Evolutionary conservation across 30 jellyfish, hydroid and myxozoan genomes (phyloP).

Genomic region (Aurelia coerulea): DNA sequence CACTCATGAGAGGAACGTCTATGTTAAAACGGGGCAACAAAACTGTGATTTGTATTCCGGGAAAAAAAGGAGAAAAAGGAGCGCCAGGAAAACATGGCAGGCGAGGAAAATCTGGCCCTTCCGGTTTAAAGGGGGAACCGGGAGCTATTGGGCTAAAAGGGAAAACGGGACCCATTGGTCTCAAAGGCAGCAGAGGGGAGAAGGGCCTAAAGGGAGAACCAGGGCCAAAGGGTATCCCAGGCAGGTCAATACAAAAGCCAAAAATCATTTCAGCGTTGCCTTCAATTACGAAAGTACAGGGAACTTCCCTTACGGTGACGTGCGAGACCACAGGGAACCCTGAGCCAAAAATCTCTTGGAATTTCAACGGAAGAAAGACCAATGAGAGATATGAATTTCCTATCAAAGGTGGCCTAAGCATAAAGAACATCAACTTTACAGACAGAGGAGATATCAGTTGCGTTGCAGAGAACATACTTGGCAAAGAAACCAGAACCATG

Average conservation of each 20-base stretch:
- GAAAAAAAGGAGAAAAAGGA: slow-evolving; percentile 33
- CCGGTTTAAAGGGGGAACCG: slow-evolving; percentile 36
- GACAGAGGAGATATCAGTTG: slow-evolving; percentile 39
- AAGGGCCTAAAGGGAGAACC: neutral
- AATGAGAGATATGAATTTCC: neutral
- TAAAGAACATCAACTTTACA: neutral
- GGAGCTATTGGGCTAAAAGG: slow-evolving; percentile 9
- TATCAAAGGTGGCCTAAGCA: neutral
- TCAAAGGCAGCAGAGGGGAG: neutral
- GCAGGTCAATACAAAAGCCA: slow-evolving; percentile 17
- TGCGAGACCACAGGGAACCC: slow-evolving; percentile 49
- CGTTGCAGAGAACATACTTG: slow-evolving; percentile 33
- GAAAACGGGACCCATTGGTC: neutral
- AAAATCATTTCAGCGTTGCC: neutral
- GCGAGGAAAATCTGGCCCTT: slow-evolving; percentile 32
- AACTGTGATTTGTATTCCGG: slow-evolving; percentile 13
- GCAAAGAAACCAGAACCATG: slow-evolving; percentile 9
- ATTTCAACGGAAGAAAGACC: slow-evolving; percentile 15
- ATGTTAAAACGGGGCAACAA: neutral
- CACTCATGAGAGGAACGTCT: neutral
- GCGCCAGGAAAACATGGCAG: slow-evolving; percentile 17
- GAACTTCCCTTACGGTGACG: neutral
- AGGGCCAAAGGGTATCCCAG: slow-evolving; percentile 21
- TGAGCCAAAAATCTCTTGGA: slow-evolving; percentile 29
- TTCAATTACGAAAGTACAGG: neutral